Percentiles rank a stretch among this genome's conserved stretches.
phyloP scores from a whole-genome alignment of 2,888 invertebrate genomes.

The Eilema caniola region DNA sequence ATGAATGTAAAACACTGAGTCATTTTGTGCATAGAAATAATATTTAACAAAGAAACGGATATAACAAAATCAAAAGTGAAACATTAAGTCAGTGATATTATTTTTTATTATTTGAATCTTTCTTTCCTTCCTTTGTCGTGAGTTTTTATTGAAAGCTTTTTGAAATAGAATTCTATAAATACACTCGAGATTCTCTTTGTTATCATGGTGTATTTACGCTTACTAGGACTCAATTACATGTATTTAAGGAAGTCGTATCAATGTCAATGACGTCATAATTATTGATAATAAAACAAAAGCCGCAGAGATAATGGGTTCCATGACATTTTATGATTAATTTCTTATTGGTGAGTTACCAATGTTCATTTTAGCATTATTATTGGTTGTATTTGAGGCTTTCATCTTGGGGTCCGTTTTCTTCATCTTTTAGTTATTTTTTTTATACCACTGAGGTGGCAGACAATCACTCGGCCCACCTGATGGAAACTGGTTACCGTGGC shows the following conservation, averaged over 20 bases:
- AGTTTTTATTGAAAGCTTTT: slow-evolving; percentile 24
- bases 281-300: background rate
- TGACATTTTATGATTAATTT: too few species aligned
- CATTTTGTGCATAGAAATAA: slow-evolving; percentile 14
- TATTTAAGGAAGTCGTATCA: background rate
- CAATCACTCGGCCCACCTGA: too few species aligned
- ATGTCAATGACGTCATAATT: background rate
- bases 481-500: too few species aligned
- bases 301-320: too few species aligned
- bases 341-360: too few species aligned
- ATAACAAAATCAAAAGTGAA: slow-evolving; percentile 25
- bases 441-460: too few species aligned
- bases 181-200: background rate
- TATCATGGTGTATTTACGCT: background rate
- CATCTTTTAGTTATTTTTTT: too few species aligned
- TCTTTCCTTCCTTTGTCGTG: slow-evolving; percentile 13
- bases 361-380: too few species aligned
- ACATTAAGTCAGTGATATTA: slow-evolving; percentile 20
- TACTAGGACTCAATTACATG: background rate
- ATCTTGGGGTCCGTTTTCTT: too few species aligned
- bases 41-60: slow-evolving; percentile 19
- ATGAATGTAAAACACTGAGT: background rate
- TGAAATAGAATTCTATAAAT: slow-evolving; percentile 12
- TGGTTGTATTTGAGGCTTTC: too few species aligned
- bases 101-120: slow-evolving; percentile 17